Conservation (phyloP, 2,797 vertebrate genomes). For the Odontamblyopus lacepedii region DNA sequence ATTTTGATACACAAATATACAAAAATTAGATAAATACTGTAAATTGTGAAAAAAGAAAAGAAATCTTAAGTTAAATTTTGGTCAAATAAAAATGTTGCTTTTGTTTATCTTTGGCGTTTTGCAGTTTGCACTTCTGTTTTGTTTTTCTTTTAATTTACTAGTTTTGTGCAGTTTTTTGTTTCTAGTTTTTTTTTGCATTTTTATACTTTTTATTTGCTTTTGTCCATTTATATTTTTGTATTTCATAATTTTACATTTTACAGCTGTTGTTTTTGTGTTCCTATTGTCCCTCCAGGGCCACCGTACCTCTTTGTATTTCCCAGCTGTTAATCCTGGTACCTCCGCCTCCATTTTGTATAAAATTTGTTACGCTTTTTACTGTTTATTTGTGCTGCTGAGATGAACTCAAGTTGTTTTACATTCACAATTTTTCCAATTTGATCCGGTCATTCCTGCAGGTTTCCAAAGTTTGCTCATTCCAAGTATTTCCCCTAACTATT, state of each 20-base stretch:
- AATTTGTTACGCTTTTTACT: not conserved
- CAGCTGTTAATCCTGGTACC: not conserved
- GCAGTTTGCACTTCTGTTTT: not conserved
- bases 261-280: not conserved
- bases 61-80: not conserved
- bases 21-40: not conserved
- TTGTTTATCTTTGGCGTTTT: not conserved
- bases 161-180: not conserved
- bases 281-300: constrained; percentile 4
- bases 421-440: constrained; percentile 9
- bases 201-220: constrained; percentile 1
- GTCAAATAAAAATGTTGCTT: not conserved
- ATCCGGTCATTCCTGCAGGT: constrained; percentile 41
- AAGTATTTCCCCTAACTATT: constrained; percentile 29
- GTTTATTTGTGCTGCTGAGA: constrained; percentile 6
- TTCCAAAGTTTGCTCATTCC: constrained; percentile 47
- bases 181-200: not conserved
- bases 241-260: not conserved
- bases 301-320: not conserved
- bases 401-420: not conserved
- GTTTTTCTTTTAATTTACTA: not conserved
- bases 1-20: not conserved
- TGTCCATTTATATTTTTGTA: not conserved
- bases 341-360: not conserved
- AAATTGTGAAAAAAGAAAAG: not conserved